Evolutionary conservation across 1,140 invertebrate genomes (phyloP).

Genomic region (Saccostrea cuccullata): DNA sequence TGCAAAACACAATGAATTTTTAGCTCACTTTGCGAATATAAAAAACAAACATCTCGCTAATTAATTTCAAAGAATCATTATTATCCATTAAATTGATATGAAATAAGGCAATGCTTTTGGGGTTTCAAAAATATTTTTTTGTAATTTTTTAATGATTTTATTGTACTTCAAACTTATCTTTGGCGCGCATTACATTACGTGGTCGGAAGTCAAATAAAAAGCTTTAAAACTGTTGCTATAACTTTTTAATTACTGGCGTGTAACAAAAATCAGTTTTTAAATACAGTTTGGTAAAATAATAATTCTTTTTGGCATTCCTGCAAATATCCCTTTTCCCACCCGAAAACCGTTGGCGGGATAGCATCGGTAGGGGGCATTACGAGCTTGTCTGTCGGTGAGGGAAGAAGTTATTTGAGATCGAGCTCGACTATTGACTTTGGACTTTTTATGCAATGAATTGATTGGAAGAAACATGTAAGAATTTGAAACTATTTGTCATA

Average conservation of each 20-base stretch:
- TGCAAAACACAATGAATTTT: slow-evolving; percentile 4
- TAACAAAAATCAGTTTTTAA: neutral
- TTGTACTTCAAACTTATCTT: slow-evolving; percentile 39
- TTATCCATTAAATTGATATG: neutral
- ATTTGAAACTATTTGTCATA: neutral
- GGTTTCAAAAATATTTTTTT: neutral
- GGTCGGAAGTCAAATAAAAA: slow-evolving; percentile 47
- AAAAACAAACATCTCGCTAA: neutral
- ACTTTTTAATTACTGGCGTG: neutral
- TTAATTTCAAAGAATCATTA: neutral
- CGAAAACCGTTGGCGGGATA: slow-evolving; percentile 53
- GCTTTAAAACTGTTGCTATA: neutral
- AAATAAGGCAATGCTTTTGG: neutral
- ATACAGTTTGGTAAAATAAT: neutral
- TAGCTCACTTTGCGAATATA: neutral
- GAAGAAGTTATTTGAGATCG: slow-evolving; percentile 12
- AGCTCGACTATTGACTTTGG: neutral
- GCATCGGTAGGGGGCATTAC: slow-evolving; percentile 56
- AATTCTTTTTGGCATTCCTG: neutral
- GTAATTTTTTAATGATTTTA: slow-evolving; percentile 15
- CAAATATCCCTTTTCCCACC: slow-evolving; percentile 22
- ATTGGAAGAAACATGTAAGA: slow-evolving; percentile 1
- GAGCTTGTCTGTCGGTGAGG: slow-evolving; percentile 40
- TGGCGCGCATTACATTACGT: slow-evolving; percentile 55
- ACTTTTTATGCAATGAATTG: neutral